These are phyloP conservation scores for Chirona hameri DNA, from an alignment of 2,888 invertebrate genomes.

Conservation along the genomic window DNA sequence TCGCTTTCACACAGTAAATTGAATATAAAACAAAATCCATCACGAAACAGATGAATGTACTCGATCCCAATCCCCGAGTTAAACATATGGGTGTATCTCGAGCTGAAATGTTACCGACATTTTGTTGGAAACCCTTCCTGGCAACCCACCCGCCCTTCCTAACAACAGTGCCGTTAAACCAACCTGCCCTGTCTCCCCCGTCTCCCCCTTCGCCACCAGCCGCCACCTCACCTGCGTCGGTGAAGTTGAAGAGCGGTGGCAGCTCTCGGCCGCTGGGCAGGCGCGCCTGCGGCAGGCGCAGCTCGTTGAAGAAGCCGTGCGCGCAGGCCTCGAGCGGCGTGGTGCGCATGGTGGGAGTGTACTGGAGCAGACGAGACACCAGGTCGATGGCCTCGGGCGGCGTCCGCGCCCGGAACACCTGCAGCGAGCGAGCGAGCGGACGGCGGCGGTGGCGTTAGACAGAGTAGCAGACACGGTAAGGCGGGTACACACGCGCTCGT, in stretches of 20 bases:
- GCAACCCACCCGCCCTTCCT: too few relatives aligned
- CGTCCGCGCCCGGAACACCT: slow-evolving; percentile 43
- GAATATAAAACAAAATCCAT: too few relatives aligned
- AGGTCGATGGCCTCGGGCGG: slow-evolving; percentile 50
- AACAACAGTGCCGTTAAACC: too few relatives aligned
- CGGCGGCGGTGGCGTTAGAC: too few relatives aligned
- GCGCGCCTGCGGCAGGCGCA: slow-evolving; percentile 85
- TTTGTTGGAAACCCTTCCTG: too few relatives aligned
- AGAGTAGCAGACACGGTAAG: too few relatives aligned
- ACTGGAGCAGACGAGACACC: slow-evolving; percentile 85
- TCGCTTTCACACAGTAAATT: too few relatives aligned
- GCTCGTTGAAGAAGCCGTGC: slow-evolving; percentile 97
- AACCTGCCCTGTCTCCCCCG: neutral
- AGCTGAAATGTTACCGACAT: too few relatives aligned
- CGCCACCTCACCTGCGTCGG: slow-evolving; percentile 60
- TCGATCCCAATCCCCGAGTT: too few relatives aligned
- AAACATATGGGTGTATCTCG: too few relatives aligned
- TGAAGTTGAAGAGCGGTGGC: slow-evolving; percentile 96
- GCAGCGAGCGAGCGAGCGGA: neutral
- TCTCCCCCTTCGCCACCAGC: neutral
- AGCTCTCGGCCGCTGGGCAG: slow-evolving; percentile 89
- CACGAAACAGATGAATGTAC: too few relatives aligned
- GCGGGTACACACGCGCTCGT: too few relatives aligned
- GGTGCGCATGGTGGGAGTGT: slow-evolving; percentile 94
- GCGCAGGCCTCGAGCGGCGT: slow-evolving; percentile 96